Conservation (phyloP, 2,113 vertebrate genomes). For the Climacteris rufus region DNA sequence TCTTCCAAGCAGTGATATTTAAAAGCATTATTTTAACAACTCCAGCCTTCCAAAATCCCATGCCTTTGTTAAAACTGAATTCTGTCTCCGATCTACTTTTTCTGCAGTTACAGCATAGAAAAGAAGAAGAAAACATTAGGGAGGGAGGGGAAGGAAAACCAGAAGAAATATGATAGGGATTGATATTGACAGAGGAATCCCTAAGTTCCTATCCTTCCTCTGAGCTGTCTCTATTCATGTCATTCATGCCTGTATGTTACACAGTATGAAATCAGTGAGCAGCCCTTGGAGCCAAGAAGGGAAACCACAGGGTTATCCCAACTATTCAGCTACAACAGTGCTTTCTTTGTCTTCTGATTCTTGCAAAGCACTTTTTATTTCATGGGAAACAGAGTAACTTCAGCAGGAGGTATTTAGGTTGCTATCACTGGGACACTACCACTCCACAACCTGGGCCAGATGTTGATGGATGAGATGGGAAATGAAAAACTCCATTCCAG, state of each 20-base stretch:
- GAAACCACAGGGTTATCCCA: not conserved
- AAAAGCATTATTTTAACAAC: not conserved
- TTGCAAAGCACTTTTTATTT: not conserved
- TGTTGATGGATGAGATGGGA: not conserved
- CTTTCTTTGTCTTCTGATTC: not conserved
- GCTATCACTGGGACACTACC: fast-evolving
- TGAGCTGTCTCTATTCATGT: not conserved
- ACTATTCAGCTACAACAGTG: not conserved
- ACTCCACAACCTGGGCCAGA: not conserved
- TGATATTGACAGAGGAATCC: not conserved
- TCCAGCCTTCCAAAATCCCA: not conserved
- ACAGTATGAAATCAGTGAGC: not conserved
- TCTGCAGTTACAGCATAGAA: not conserved
- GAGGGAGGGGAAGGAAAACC: not conserved
- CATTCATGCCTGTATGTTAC: not conserved
- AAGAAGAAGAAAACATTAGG: not conserved
- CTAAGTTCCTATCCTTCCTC: not conserved
- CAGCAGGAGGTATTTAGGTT: not conserved
- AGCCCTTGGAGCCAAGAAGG: not conserved
- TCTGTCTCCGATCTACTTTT: not conserved
- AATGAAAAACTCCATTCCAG: not conserved
- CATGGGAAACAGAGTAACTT: not conserved
- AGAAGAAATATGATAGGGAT: not conserved
- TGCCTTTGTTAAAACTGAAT: not conserved
- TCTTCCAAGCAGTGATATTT: not conserved